A percentile compares a stretch with the other conserved stretches of the same genome.
Conservation (phyloP, 2,888 invertebrate species). For the Nezara viridula region DNA sequence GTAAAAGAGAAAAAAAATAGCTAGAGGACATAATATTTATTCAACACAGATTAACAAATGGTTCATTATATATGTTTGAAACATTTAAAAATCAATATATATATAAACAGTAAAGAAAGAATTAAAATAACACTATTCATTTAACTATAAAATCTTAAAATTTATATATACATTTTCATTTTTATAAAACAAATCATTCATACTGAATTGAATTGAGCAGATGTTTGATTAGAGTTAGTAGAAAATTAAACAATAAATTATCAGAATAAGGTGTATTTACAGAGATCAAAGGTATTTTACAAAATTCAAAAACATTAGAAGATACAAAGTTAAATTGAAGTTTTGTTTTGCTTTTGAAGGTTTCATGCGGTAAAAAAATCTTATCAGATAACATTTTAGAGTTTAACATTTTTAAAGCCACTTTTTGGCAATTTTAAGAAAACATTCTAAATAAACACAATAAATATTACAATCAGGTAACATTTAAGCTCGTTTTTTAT, state of each 20-base stretch:
- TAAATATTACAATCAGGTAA: conserved; percentile 35
- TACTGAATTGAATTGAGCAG: background rate
- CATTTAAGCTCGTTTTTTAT: conserved; percentile 41
- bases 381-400: background rate
- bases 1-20: background rate
- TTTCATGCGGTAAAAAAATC: background rate
- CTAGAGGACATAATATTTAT: background rate
- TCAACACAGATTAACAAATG: background rate
- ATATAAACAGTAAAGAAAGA: background rate
- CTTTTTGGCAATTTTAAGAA: background rate
- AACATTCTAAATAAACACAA: background rate
- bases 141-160: background rate
- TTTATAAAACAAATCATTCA: background rate
- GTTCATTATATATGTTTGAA: background rate
- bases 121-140: background rate
- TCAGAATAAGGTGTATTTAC: background rate
- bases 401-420: background rate
- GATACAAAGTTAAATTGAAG: background rate
- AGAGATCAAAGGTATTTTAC: background rate
- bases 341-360: background rate
- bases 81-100: background rate
- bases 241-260: background rate
- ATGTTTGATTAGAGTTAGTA: background rate
- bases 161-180: background rate
- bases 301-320: background rate